Evolutionary conservation across 2,797 vertebrate genomes (phyloP), one percentile per base, ranked within the genome.

Genomic region (Sciurus vulgaris): DNA sequence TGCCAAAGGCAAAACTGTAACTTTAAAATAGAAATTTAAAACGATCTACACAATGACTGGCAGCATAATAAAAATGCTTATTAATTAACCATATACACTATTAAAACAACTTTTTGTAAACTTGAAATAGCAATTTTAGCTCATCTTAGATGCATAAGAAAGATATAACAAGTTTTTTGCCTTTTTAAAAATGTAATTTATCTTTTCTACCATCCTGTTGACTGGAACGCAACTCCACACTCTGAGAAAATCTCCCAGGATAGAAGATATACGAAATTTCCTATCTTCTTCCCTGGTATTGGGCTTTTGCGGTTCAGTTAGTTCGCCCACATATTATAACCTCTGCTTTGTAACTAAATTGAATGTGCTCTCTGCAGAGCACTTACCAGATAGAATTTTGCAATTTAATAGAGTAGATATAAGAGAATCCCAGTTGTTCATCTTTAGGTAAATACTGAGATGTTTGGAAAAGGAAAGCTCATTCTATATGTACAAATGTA

Each of bases 361-460:
- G 79, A 84, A 76, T 87, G 26, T 94, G 33, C 3, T 96, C 44
- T 95, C 89, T 94, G 7, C 17, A 44, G 81, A 96, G 72, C 79
- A 61, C 86, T 91, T 89, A 65, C 44, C 9, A 79, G 79, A 86
- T 38, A 72, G 63, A 94, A 88, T 85, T 96, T 96, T 94, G 81
- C 72, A 94, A 69, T 94, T 94, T 97, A 94, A 94, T 82, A 63
- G 63, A 74, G 76, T 79, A 79, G 69, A 47, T 65, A 92, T 61
- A 93, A 93, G 61, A 87, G 38, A 85, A 88, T 81, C 24, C 20
- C 7, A 56, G 51, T 79, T 82, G 90, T 47, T 94, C 7, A 30
- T 88, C 72, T 91, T 82, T 93, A 96, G 49, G 73, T 88, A 95
- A 95, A 96, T 81, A 77, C 54, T 72, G 69, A 89, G n/a, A n/a